Conservation (phyloP, 1,140 invertebrate genomes). For the Formica exsecta region DNA sequence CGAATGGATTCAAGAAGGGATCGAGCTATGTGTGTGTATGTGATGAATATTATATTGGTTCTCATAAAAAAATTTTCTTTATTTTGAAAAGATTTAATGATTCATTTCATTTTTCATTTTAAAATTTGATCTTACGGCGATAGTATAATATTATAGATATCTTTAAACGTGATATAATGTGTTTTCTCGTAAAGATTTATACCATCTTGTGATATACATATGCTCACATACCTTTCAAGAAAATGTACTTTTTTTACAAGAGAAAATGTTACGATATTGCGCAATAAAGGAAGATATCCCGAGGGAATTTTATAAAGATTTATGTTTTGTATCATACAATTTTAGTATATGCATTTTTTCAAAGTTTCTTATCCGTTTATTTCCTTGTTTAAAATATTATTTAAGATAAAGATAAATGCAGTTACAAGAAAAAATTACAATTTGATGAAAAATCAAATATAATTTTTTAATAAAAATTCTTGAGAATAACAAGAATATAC, state of each 20-base stretch:
- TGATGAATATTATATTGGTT: slow-evolving; percentile 3
- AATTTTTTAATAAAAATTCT: neutral
- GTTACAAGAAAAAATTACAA: neutral
- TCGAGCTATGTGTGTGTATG: neutral
- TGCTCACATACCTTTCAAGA: neutral
- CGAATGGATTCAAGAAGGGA: neutral
- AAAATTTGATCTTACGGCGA: neutral
- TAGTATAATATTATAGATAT: neutral
- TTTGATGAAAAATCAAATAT: neutral
- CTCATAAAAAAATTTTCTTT: neutral
- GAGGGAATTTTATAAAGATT: neutral
- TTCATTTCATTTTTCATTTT: neutral
- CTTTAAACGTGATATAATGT: neutral
- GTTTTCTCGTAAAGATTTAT: neutral
- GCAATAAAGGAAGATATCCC: neutral
- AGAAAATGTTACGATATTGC: neutral
- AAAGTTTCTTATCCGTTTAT: neutral
- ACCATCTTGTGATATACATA: neutral
- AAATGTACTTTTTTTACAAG: slow-evolving; percentile 2
- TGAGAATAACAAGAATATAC: neutral
- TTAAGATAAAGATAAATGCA: slow-evolving; percentile 1
- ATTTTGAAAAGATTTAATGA: neutral
- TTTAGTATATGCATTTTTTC: neutral
- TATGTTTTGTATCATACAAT: slow-evolving; percentile 3
- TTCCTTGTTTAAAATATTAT: neutral